These are phyloP conservation scores for Enteromius radiatus DNA, from an alignment of 2,797 vertebrate genomes.

Conservation along the genomic window DNA sequence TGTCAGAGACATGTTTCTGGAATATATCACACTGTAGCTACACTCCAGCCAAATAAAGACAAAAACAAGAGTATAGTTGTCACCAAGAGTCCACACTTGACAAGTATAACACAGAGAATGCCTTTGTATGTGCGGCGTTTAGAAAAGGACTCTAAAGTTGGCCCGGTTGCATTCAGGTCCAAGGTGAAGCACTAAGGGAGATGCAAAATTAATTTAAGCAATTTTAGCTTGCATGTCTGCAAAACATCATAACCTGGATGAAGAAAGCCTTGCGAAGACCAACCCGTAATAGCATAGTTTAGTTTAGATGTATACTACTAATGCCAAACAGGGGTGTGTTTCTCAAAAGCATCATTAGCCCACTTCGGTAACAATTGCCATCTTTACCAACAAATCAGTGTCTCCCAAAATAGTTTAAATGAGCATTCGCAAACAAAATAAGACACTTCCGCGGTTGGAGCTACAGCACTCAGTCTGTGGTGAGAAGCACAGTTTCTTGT, in stretches of 20 bases:
- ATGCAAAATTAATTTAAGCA: not conserved
- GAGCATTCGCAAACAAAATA: too few species aligned
- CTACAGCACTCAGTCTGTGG: too few species aligned
- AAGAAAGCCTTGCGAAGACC: not conserved
- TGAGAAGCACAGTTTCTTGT: too few species aligned
- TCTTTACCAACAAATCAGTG: too few species aligned
- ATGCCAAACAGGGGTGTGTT: too few species aligned
- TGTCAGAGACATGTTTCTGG: conserved; percentile 56
- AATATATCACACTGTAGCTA: conserved; percentile 65
- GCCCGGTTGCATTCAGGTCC: conserved; percentile 69
- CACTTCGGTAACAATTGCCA: too few species aligned
- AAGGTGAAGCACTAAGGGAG: not conserved
- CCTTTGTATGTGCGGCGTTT: conserved; percentile 70
- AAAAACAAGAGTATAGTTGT: conserved; percentile 71
- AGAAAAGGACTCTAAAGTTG: conserved; percentile 74
- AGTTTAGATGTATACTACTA: too few species aligned
- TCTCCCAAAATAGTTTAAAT: too few species aligned
- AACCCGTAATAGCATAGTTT: not conserved
- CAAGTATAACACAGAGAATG: conserved; percentile 64
- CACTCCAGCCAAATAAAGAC: conserved; percentile 80
- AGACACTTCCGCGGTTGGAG: too few species aligned
- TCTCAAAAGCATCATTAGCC: too few species aligned
- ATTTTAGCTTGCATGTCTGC: not conserved
- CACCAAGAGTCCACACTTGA: conserved; percentile 71
- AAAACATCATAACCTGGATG: not conserved